These are phyloP conservation scores for Chlorospingus flavigularis DNA, from an alignment of 2,797 vertebrate species.

Conservation along the genomic window DNA sequence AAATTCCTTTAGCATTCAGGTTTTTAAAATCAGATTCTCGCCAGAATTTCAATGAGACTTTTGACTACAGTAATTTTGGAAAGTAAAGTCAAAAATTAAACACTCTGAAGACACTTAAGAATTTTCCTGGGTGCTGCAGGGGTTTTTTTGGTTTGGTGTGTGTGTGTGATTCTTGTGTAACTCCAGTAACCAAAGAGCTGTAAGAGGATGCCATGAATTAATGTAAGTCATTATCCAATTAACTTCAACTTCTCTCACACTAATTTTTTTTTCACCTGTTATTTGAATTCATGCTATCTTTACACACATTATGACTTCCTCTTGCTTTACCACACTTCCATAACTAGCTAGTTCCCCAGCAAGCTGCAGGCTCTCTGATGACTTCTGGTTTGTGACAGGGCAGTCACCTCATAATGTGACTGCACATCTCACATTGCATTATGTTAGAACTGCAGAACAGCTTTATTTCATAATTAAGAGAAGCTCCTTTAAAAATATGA, in stretches of 20 bases:
- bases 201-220: not conserved
- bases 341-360: not conserved
- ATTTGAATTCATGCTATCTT: not conserved
- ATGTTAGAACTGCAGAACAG: not conserved
- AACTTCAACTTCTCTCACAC: fast-evolving
- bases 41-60: not conserved
- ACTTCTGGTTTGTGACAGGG: not conserved
- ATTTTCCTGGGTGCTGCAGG: not conserved
- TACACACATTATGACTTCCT: not conserved
- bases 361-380: not conserved
- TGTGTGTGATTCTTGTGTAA: not conserved
- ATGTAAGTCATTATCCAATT: not conserved
- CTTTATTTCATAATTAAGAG: not conserved
- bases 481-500: not conserved
- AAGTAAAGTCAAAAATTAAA: not conserved
- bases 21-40: not conserved
- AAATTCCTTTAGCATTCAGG: not conserved
- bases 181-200: not conserved
- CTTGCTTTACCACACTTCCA: not conserved
- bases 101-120: not conserved
- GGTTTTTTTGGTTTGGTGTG: not conserved
- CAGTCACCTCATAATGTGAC: not conserved
- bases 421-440: fast-evolving
- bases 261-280: not conserved
- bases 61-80: not conserved